Evolutionary conservation across 1,140 invertebrate species (phyloP), one percentile per base, ranked within the genome.

Genomic region (Adoxophyes honmai): DNA sequence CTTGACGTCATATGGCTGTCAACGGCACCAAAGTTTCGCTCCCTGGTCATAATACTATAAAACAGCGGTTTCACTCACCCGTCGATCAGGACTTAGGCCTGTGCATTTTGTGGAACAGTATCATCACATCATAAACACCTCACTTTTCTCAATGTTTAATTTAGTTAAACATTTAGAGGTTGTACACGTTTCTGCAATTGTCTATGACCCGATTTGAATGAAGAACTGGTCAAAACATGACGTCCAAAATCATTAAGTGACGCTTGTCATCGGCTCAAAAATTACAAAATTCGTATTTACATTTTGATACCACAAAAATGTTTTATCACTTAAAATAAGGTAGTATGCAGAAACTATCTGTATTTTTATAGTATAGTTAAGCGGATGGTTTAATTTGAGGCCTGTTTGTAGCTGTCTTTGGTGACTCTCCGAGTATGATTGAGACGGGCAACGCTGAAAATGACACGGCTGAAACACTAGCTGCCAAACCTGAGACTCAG

Each of bases 291-390:
- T 77, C 67, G 65, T 75, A 66, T 70, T 72, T 78, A 69, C 72
- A 71, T 72, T 77, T 85, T 80, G 70, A 78, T 80, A 83, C 67
- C 67, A 73, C 61, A 64, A 83, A 70, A 73, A 84, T 85, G 78
- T 78, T 68, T 73, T 69, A 65, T 60, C 72, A 68, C 76, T 78
- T 69, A 59, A 78, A 81, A 71, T 78, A 76, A 85, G 70, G 78
- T 81, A 75, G 39, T 39, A 52, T 42, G 48, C 42, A 63, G 10
- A 39, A 52, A 11, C 37, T 34, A 0, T 7, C 11, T 28, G 16
- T 51, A n/a, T 18, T 1, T 56, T n/a, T n/a, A n/a, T 42, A 37
- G 34, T 6, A 34, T 42, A 9, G 35, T 39, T 56, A 44, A 56
- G 5, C 7, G 4, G 14, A 33, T 15, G 8, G 54, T 36, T 21